Conservation (phyloP, 2,797 vertebrate species). For the Chanos chanos region DNA sequence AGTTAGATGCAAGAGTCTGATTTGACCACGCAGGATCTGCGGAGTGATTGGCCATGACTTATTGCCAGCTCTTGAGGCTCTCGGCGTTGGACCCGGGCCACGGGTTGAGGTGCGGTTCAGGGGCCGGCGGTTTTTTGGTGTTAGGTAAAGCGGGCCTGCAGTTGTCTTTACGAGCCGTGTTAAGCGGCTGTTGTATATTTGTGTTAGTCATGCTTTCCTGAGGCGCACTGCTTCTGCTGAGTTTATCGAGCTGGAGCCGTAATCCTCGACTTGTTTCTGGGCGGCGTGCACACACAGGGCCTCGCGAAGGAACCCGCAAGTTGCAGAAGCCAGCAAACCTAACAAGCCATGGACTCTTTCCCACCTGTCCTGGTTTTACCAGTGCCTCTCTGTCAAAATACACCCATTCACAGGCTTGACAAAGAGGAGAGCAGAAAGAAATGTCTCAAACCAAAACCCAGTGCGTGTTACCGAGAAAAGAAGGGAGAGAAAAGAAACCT, state of each 20-base stretch:
- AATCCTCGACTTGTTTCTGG: conserved; percentile 39
- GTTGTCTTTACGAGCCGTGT: conserved; percentile 42
- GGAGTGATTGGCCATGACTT: conserved; percentile 44
- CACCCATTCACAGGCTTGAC: conserved; percentile 63
- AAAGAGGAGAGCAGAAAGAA: conserved; percentile 44
- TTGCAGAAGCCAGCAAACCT: conserved; percentile 22
- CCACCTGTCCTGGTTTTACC: conserved; percentile 61
- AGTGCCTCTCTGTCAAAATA: conserved; percentile 66
- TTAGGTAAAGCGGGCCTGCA: too few relatives aligned
- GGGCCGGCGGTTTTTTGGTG: too few relatives aligned
- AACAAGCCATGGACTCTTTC: conserved; percentile 44
- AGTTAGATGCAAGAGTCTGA: conserved; percentile 26
- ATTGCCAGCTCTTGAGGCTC: conserved; percentile 34
- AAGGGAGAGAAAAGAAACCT: conserved; percentile 8
- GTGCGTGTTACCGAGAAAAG: conserved; percentile 1
- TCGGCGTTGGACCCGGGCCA: conserved; percentile 1
- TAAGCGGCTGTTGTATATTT: conserved; percentile 48
- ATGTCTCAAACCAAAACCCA: neutral
- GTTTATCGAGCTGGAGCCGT: conserved; percentile 22
- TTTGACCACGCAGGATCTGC: conserved; percentile 39
- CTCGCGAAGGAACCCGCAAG: conserved; percentile 27
- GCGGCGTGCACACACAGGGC: conserved; percentile 34
- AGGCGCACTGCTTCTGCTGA: conserved; percentile 32
- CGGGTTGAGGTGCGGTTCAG: too few relatives aligned
- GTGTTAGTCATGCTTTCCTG: conserved; percentile 46